Conservation (phyloP, 2,888 invertebrate species). For the Neoitamus cyanurus region DNA sequence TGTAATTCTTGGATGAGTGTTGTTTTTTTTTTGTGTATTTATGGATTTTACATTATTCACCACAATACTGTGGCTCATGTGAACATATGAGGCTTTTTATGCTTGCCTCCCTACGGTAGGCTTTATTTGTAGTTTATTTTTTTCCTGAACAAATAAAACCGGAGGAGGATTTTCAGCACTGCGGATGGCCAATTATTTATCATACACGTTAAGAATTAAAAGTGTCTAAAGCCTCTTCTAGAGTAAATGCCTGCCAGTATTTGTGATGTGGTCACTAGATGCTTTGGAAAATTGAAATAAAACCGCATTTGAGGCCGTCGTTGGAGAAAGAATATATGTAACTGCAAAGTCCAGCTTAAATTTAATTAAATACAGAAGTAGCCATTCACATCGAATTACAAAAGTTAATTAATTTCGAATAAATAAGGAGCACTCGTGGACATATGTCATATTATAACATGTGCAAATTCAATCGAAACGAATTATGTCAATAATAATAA, state of each 20-base stretch:
- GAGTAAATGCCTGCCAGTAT: not conserved
- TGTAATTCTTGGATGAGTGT: not conserved
- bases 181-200: not conserved
- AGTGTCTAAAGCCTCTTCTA: not conserved
- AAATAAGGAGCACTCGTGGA: too few species aligned
- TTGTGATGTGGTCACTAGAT: not conserved
- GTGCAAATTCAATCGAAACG: too few species aligned
- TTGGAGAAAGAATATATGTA: too few species aligned
- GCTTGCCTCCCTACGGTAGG: not conserved
- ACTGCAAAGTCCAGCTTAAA: too few species aligned
- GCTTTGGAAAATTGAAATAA: not conserved
- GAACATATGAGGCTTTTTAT: not conserved
- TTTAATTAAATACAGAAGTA: too few species aligned
- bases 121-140: not conserved
- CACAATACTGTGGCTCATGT: not conserved
- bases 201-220: not conserved
- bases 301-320: too few species aligned
- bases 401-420: too few species aligned
- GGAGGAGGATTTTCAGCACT: not conserved
- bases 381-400: too few species aligned
- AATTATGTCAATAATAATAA: too few species aligned
- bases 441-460: too few species aligned
- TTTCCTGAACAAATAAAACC: not conserved
- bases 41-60: conserved; percentile 5
- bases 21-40: not conserved